A percentile compares a stretch with the other conserved stretches of the same genome.
These are phyloP conservation scores for Euleptes europaea DNA, from an alignment of 2,113 vertebrate genomes.

Conservation along the genomic window DNA sequence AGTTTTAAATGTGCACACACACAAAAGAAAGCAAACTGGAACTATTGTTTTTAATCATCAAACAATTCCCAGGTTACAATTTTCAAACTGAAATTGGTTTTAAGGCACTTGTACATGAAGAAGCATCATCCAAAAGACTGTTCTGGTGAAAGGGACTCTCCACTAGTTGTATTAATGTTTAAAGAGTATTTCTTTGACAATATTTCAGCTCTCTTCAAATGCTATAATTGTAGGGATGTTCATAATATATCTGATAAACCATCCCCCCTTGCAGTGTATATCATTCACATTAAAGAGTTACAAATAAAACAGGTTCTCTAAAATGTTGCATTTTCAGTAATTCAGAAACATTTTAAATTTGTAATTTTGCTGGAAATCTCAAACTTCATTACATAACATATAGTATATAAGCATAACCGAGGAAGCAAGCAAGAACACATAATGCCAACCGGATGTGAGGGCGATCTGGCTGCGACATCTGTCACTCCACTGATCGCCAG, in stretches of 20 bases:
- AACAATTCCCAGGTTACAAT: neutral
- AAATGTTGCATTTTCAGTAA: neutral
- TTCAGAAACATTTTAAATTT: too few relatives aligned
- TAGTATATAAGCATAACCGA: too few relatives aligned
- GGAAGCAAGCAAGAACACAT: neutral
- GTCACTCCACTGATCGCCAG: too few relatives aligned
- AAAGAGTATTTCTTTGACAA: neutral
- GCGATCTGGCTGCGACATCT: too few relatives aligned
- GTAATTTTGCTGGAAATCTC: neutral
- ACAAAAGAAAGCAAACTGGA: neutral
- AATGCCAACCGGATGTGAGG: too few relatives aligned
- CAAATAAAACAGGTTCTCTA: too few relatives aligned
- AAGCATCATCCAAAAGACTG: too few relatives aligned
- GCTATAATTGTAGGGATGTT: neutral
- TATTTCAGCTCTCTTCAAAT: neutral
- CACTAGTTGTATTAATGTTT: neutral
- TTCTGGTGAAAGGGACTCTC: neutral
- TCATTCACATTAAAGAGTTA: too few relatives aligned
- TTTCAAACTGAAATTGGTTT: slow-evolving; percentile 1
- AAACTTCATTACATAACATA: neutral
- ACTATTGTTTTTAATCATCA: neutral
- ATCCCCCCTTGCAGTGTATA: too few relatives aligned
- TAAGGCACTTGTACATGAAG: neutral
- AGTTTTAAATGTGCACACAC: neutral
- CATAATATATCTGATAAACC: neutral